Evolutionary conservation across 64 coral and sea anemone species (phyloP), one percentile per base, ranked within the genome.

Genomic region (Actinia equina): DNA sequence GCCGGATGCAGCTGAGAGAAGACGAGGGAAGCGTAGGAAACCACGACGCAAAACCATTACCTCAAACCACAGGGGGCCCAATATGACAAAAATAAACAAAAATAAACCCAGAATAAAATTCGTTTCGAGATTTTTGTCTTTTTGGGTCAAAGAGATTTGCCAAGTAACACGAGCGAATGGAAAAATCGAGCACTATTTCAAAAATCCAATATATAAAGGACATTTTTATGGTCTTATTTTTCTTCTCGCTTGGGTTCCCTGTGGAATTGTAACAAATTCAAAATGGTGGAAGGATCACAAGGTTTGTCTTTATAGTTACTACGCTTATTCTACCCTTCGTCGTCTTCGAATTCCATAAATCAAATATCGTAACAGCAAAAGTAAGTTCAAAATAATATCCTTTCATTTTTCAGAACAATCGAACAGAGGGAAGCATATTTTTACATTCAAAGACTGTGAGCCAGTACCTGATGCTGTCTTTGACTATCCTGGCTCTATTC

Each of bases 401-500:
- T 71, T 37, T 77, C 17, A 52, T 25, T 22, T 64, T 81, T 81
- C 22, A 81, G 78, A 43, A 53, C 8, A 84, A 45, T 70, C 55
- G 44, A 84, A 18, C 52, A 61, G 67, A 79, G 62, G 46, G 20
- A 79, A 85, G 79, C 84, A 94, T 61, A 95, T 93, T 9, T 95
- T 89, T 85, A 92, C 87, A 46, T 98, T 98, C 86, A 87, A 98
- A 91, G 93, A 98, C 77, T 22, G 63, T 26, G 93, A 95, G 41
- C 86, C 93, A 19, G 84, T 74, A 17, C 93, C 93, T 25, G 96
- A 98, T 22, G 43, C 51, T n/a, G 89, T 95, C 77, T 90, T 83
- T 83, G 96, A 98, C 6, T 98, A 98, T 77, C 43, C 85, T 19
- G 15, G 71, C 19, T 93, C 79, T 52, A 65, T 98, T 71, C 84